Evolutionary conservation across 2,797 vertebrate species (phyloP), one percentile per base, ranked within the genome.

Genomic region (Kryptopterus vitreolus): DNA sequence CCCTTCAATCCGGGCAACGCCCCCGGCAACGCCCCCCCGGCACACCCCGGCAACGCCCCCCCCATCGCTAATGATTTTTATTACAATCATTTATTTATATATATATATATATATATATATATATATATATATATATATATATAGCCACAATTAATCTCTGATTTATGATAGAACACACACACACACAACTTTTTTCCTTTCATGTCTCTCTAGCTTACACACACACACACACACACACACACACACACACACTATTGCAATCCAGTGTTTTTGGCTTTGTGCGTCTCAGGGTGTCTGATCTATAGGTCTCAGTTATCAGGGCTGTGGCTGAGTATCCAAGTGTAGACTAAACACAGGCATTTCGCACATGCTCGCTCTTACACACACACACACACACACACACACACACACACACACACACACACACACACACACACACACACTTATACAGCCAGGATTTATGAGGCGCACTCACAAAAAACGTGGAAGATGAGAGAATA

Each of bases 271-370:
- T 81, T 79, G 78, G 70, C 78, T 80, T 61, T 50, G 70, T 76
- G 57, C 80, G 38, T 62, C 48, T 31, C 7, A 31, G n/a, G 24
- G 71, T 70, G 33, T 83, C 79, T 83, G 77, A 86, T 81, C 83
- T 72, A 80, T 76, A 76, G 77, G 53, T 53, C 77, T 85, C 77
- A 38, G 81, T 83, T 86, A 83, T 86, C 83, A 80, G 46, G 58
- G 26, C 69, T 43, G 58, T 59, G 77, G 73, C 81, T 71, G 77
- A 83, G 75, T 76, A 82, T 86, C 79, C 48, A 11, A 63, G 58
- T 74, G 82, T 76, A 85, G 85, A 86, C 85, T 86, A 86, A 86
- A 86, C 83, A 86, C 83, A 78, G 81, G 73, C 69, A 38, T 78
- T 69, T 74, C 48, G 18, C 72, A 82, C 76, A 82, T 71, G 66